A percentile compares a stretch with the other conserved stretches of the same genome.
Conservation (phyloP, 1,140 invertebrate genomes). For the Atta texana region DNA sequence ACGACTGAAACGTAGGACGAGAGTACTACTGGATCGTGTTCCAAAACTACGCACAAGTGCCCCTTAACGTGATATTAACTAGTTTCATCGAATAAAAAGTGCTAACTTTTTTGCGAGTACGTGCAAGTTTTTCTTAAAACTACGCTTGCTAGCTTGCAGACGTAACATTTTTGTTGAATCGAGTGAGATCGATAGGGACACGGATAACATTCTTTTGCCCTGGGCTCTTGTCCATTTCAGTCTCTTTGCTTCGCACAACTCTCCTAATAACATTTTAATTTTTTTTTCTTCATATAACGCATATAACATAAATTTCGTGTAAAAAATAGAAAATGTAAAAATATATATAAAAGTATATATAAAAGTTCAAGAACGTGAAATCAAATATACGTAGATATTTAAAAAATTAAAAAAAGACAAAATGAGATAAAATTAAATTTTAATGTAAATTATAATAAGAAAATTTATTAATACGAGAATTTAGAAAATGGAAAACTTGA, state of each 20-base stretch:
- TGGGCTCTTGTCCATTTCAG: background rate
- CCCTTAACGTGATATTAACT: conserved; percentile 62
- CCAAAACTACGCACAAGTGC: conserved; percentile 53
- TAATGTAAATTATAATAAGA: background rate
- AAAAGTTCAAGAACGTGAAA: background rate
- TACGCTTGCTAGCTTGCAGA: background rate
- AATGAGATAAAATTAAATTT: background rate
- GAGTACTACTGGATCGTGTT: conserved; percentile 20
- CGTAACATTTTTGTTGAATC: conserved; percentile 32
- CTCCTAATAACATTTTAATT: background rate
- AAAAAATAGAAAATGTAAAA: background rate
- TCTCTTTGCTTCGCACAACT: background rate
- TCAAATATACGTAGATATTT: background rate
- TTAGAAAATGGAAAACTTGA: background rate
- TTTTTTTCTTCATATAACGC: background rate
- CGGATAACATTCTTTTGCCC: conserved; percentile 10
- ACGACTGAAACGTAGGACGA: background rate
- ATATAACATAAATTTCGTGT: background rate
- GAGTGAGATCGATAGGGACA: conserved; percentile 21
- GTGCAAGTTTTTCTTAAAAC: conserved; percentile 48
- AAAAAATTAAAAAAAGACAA: background rate
- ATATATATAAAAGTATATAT: background rate
- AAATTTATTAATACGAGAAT: background rate
- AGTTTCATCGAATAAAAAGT: conserved; percentile 49
- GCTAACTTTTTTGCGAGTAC: conserved; percentile 34